Evolutionary conservation across 2,888 invertebrate genomes (phyloP).

Genomic region (Drosophila siamana): DNA sequence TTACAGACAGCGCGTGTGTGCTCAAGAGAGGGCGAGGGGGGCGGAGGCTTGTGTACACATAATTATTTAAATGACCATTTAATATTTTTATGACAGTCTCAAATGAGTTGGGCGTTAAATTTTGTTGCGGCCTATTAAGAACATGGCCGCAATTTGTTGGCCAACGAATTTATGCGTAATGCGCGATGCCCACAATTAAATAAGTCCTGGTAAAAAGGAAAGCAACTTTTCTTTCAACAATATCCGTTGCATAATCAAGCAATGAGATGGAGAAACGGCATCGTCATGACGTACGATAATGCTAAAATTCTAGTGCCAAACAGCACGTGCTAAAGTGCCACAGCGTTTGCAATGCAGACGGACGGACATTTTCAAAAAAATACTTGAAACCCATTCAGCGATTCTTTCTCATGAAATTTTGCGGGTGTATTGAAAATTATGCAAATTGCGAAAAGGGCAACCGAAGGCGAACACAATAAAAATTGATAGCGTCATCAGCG

Average conservation of each 20-base stretch:
- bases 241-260: not conserved
- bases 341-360: not conserved
- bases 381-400: slow-evolving; percentile 1
- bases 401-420: slow-evolving; percentile 53
- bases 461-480: slow-evolving; percentile 41
- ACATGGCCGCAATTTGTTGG: slow-evolving; percentile 43
- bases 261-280: not conserved
- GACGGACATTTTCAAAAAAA: slow-evolving; percentile 14
- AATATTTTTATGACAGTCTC: slow-evolving; percentile 61
- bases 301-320: slow-evolving; percentile 42
- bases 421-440: slow-evolving; percentile 72
- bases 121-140: slow-evolving; percentile 48
- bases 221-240: too few species aligned
- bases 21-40: not conserved
- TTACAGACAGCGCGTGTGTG: slow-evolving; percentile 41
- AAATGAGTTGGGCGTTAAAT: slow-evolving; percentile 39
- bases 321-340: slow-evolving; percentile 29
- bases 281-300: slow-evolving; percentile 19
- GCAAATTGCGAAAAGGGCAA: slow-evolving; percentile 56
- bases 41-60: slow-evolving; percentile 3
- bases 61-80: slow-evolving; percentile 60
- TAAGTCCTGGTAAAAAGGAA: too few species aligned
- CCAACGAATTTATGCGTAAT: slow-evolving; percentile 13
- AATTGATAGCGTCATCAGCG: slow-evolving; percentile 53
- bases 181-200: not conserved